These are phyloP conservation scores for Hypotaenidia philippensis DNA, from an alignment of 2,797 vertebrate genomes.

Conservation along the genomic window DNA sequence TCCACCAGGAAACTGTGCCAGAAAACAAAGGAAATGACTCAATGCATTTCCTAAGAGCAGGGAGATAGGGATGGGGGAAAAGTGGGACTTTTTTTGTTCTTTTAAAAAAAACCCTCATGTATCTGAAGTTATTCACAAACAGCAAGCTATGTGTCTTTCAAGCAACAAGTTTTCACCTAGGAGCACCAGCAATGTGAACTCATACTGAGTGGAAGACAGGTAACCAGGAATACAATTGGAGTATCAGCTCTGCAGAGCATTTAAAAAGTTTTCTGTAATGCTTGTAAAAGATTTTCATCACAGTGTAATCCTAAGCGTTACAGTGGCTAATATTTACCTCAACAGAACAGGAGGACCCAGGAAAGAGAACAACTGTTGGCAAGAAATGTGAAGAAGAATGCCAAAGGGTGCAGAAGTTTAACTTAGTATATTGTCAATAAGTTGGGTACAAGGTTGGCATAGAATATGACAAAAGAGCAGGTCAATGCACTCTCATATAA, in stretches of 20 bases:
- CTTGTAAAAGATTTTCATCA: not conserved
- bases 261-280: not conserved
- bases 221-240: not conserved
- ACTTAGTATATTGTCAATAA: not conserved
- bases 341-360: not conserved
- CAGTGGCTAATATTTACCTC: not conserved
- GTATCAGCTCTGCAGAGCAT: not conserved
- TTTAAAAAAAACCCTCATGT: not conserved
- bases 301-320: not conserved
- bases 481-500: not conserved
- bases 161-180: not conserved
- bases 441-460: not conserved
- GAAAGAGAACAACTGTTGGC: not conserved
- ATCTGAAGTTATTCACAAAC: not conserved
- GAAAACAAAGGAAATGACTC: not conserved
- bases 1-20: not conserved
- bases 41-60: not conserved
- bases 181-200: not conserved
- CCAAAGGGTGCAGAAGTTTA: not conserved
- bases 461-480: not conserved
- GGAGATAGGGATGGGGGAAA: not conserved
- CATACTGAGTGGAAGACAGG: not conserved
- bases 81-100: not conserved
- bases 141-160: not conserved
- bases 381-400: not conserved